Evolutionary conservation across 2,797 vertebrate genomes (phyloP).

Genomic region (Heterohyrax brucei): DNA sequence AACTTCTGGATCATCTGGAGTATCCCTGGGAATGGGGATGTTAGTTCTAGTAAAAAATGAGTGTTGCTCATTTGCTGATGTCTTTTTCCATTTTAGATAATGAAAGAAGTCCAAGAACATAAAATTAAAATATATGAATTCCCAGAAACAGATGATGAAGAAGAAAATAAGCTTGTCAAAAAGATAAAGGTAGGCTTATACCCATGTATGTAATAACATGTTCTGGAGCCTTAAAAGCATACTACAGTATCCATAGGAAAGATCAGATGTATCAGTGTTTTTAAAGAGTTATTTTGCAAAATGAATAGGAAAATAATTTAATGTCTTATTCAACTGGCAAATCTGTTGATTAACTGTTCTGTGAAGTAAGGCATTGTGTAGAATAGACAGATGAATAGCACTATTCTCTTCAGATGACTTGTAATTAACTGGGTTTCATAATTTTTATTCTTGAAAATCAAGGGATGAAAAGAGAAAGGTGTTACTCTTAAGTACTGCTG

Average conservation of each 20-base stretch:
- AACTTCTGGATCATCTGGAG: no score
- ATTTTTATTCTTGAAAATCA: slow-evolving; percentile 21
- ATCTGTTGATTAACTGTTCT: slow-evolving; percentile 31
- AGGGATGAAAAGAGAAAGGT: slow-evolving; percentile 22
- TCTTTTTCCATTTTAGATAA: slow-evolving; percentile 93
- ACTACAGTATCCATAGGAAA: not conserved
- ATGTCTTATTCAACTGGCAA: slow-evolving; percentile 42
- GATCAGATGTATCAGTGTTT: not conserved
- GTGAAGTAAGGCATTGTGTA: not conserved
- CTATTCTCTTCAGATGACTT: slow-evolving; percentile 3
- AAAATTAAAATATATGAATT: slow-evolving; percentile 99
- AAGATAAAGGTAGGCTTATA: slow-evolving; percentile 95
- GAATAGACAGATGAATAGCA: not conserved
- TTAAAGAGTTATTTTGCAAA: slow-evolving; percentile 50
- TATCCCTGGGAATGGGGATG: no score
- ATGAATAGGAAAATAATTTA: slow-evolving; percentile 28
- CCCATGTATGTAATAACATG: not conserved
- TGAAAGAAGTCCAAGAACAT: slow-evolving; percentile 99
- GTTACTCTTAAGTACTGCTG: slow-evolving; percentile 41
- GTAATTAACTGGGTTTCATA: not conserved
- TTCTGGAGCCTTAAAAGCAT: not conserved
- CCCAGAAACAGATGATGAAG: slow-evolving; percentile 98
- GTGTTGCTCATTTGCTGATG: slow-evolving; percentile 55
- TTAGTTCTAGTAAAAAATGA: not conserved
- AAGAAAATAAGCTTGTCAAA: slow-evolving; percentile 98